Base-by-base conservation (phyloP, 1,140 invertebrate genomes). In the Ylistrum balloti region DNA sequence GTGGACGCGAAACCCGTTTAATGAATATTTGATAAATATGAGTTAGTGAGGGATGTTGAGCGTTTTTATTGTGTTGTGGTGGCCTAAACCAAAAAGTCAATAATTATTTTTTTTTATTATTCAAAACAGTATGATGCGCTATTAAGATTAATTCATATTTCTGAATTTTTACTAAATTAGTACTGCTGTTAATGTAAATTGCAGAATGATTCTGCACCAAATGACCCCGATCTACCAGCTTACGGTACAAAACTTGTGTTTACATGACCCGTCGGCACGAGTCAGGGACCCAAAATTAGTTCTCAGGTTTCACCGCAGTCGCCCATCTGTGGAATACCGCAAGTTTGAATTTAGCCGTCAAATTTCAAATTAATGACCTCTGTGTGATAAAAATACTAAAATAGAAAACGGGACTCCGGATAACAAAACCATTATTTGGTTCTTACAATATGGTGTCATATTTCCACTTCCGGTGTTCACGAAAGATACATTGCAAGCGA, bases 221-320 rank as follows among this genome's bases (percentile, higher is more conserved):
- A 74, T 74, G 56, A 74, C 56, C 56, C 56, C 56, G 22, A n/a
- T 74, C 56, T 28, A 74, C 22, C 56, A 28, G 56, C 9, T 20
- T 74, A 74, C n/a, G n/a, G 56, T 74, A 28, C 28, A 74, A n/a
- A 1, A 7, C 1, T 9, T 74, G n/a, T n/a, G n/a, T 74, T 74
- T 28, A 74, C 56, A 28, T 74, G 56, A 74, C 9, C 56, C 17
- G 28, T n/a, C n/a, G 56, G 56, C 56, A 74, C 56, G 56, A 74
- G 56, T 28, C 56, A 1, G 56, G 28, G 56, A 74, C 56, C 56
- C 56, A 74, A 74, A 74, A 74, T 74, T 74, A 74, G 56, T 74
- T 74, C 56, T 74, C 56, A 74, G n/a, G n/a, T 74, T 74, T 74
- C 56, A 74, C 56, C 56, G 22, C 56, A 74, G 56, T 74, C 56